A percentile compares a stretch with the other conserved stretches of the same genome.
phyloP scores from a whole-genome alignment of 2,797 vertebrate genomes.

The Channa striata region DNA sequence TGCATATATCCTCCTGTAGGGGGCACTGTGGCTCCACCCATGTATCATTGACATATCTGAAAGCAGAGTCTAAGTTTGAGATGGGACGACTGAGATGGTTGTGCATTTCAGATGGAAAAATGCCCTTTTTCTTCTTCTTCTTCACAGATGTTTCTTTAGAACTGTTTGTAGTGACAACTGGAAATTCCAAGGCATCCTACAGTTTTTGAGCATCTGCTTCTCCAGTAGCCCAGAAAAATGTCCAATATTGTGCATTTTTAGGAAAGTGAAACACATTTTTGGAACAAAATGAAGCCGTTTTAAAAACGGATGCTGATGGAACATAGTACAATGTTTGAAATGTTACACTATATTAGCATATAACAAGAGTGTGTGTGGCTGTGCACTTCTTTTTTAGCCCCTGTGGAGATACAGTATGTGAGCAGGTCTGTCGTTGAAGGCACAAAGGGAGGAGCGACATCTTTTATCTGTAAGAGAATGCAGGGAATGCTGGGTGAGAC shows the following conservation, averaged over 20 bases:
- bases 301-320: constrained; percentile 15
- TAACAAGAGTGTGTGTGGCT: constrained; percentile 7
- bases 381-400: not conserved
- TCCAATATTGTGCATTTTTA: constrained; percentile 32
- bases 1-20: constrained; percentile 52
- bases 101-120: constrained; percentile 68
- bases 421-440: constrained; percentile 14
- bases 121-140: constrained; percentile 33
- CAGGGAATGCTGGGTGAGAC: constrained; percentile 40
- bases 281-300: constrained; percentile 18
- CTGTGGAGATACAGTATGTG: constrained; percentile 23
- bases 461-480: constrained; percentile 49
- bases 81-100: constrained; percentile 55
- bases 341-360: constrained; percentile 17
- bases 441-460: constrained; percentile 36
- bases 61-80: constrained; percentile 44
- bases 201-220: constrained; percentile 42
- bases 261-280: constrained; percentile 35
- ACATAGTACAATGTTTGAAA: constrained; percentile 30
- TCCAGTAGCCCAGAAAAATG: constrained; percentile 14
- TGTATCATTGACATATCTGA: constrained; percentile 12
- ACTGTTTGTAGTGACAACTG: constrained; percentile 53
- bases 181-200: constrained; percentile 53
- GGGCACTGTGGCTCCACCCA: constrained; percentile 77
- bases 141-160: constrained; percentile 62